Conservation (phyloP, 2,113 vertebrate species). For the Tichodroma muraria region DNA sequence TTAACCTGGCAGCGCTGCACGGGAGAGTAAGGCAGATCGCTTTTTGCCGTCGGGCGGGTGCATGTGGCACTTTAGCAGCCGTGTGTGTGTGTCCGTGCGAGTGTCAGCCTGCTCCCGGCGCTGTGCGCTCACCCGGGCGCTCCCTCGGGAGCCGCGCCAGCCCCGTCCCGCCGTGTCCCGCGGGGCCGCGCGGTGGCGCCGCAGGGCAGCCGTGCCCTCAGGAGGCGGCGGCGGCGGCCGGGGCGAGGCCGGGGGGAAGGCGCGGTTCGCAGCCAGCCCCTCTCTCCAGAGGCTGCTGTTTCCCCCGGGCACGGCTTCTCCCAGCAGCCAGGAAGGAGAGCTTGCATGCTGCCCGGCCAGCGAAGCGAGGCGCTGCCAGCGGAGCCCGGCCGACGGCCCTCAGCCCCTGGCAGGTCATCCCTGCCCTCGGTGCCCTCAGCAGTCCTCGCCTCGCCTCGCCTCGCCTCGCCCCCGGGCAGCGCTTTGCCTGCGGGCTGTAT, state of each 20-base stretch:
- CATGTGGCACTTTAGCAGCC: no score
- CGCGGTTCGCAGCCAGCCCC: rapidly evolving
- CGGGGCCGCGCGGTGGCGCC: neutral
- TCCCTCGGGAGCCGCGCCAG: neutral
- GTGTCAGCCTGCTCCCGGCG: neutral
- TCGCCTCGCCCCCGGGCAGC: no score
- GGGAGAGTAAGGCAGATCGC: neutral
- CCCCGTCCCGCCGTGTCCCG: neutral
- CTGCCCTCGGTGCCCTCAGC: neutral
- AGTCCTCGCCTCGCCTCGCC: rapidly evolving
- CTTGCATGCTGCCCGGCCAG: neutral
- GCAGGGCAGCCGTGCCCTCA: neutral
- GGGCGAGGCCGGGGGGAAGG: neutral
- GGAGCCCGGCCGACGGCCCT: neutral
- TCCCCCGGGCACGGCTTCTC: neutral
- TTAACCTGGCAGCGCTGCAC: neutral
- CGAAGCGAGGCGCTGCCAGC: neutral
- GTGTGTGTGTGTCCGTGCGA: no score
- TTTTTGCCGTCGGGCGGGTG: neutral
- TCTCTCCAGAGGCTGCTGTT: rapidly evolving
- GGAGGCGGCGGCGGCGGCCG: neutral
- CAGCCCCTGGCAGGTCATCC: rapidly evolving
- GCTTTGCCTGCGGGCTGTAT: rapidly evolving
- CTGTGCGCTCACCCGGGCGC: neutral
- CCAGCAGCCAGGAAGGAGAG: no score